Evolutionary conservation across 2,797 vertebrate genomes (phyloP), one percentile per base, ranked within the genome.

Genomic region (Anniella stebbinsi): DNA sequence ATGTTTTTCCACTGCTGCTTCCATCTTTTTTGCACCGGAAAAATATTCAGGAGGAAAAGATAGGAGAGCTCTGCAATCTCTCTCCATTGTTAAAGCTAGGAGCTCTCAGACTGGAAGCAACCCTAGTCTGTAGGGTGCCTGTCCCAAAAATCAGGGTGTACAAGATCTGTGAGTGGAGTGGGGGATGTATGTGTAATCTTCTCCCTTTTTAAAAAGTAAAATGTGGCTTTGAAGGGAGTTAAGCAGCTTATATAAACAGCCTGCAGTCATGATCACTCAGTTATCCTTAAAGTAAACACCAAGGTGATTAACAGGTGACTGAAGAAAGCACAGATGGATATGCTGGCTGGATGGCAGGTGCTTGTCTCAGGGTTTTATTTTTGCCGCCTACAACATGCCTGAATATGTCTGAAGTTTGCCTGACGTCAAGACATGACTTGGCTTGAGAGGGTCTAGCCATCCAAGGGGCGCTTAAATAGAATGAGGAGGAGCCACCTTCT

Each of bases 241-340:
- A 90, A 87, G 28, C 5, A 33, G 15, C 28, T 89, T 88, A 12
- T 92, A 6, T 93, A 93, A 95, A 94, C 89, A 93, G 75, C 87
- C 78, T 1, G 23, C 66, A 91, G 90, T 3, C 75, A 0, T 86
- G 87, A 91, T 21, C 13, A 1, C 75, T 87, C 63, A 2, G 4
- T 72, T 1, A 2, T 77, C 93, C 18, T 0, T 4, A 63, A 88
- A 89, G 87, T 90, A 72, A 92, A 70, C 0, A 0, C 28, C 12
- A 66, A 84, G 80, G 78, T 78, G 87, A 91, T 80, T 28, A n/a
- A n/a, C 12, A 70, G 0, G 5, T 80, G 21, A 9, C 60, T 12
- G 2, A 88, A 86, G 84, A 69, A 84, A 70, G 85, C 25, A n/a
- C 84, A 89, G 36, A 45, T 45, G 41, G 2, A 2, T 4, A 1